These are phyloP conservation scores for Balaeniceps rex DNA, from an alignment of 2,113 vertebrate genomes.

Conservation along the genomic window DNA sequence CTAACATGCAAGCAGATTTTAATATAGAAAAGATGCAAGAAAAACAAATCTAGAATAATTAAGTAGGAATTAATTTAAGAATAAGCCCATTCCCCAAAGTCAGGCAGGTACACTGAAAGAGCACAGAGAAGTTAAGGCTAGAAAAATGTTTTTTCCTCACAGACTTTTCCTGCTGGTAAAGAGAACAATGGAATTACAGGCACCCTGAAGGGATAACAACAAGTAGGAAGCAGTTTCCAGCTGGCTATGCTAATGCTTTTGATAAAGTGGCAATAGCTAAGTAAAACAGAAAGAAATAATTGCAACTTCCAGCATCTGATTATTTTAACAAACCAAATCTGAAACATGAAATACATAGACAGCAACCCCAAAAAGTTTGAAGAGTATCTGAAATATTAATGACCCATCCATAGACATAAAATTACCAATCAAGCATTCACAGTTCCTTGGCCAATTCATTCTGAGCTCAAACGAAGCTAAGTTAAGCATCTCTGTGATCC, in stretches of 20 bases:
- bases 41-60: neutral
- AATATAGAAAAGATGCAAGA: neutral
- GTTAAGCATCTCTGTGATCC: constrained; percentile 32
- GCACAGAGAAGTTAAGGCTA: neutral
- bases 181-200: neutral
- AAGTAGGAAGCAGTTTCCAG: neutral
- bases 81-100: neutral
- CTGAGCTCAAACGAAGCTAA: neutral
- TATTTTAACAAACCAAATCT: neutral
- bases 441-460: neutral
- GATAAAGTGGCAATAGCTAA: neutral
- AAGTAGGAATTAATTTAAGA: neutral
- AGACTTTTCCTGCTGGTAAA: neutral
- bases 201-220: neutral
- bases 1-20: neutral
- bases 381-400: constrained; percentile 37
- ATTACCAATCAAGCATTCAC: neutral
- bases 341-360: neutral
- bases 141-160: neutral
- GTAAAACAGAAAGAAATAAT: neutral
- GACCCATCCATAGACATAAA: neutral
- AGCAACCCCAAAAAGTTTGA: neutral
- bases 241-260: neutral
- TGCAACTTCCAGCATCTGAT: neutral
- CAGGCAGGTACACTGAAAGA: neutral